phyloP scores from a whole-genome alignment of 2,797 vertebrate species.

The Leptoclinus maculatus region DNA sequence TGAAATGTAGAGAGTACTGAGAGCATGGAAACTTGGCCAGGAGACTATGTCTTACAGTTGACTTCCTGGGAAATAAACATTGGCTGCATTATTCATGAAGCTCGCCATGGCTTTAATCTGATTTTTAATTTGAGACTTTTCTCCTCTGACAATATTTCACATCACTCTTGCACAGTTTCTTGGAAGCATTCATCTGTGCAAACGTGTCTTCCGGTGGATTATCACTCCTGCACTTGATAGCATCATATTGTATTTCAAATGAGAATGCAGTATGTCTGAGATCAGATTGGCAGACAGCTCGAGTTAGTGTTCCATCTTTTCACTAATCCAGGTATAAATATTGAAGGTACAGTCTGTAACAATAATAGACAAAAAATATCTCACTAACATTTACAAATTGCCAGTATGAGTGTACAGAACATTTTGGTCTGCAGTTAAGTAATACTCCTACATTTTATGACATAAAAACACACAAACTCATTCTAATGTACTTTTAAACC shows the following conservation, averaged over 20 bases:
- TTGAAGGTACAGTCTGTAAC: slow-evolving; percentile 28
- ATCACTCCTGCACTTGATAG: slow-evolving; percentile 51
- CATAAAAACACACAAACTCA: neutral
- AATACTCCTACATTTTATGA: neutral
- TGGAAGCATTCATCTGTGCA: slow-evolving; percentile 55
- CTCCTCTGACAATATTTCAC: slow-evolving; percentile 69
- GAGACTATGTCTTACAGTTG: slow-evolving; percentile 86
- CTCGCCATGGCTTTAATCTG: slow-evolving; percentile 78
- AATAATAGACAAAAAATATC: neutral
- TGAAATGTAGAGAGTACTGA: slow-evolving; percentile 86
- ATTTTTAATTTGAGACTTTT: slow-evolving; percentile 77
- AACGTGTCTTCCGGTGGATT: slow-evolving; percentile 55
- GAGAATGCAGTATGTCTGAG: slow-evolving; percentile 32
- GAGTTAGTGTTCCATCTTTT: slow-evolving; percentile 41
- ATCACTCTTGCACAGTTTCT: slow-evolving; percentile 51
- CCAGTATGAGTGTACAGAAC: neutral
- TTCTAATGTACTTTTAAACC: neutral
- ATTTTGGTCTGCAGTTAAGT: neutral
- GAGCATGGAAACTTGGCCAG: slow-evolving; percentile 75
- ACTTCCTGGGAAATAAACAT: slow-evolving; percentile 86
- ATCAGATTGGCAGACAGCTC: slow-evolving; percentile 48
- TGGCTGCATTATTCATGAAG: slow-evolving; percentile 90
- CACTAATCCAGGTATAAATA: slow-evolving; percentile 41
- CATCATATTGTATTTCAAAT: slow-evolving; percentile 63
- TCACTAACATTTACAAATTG: neutral